Evolutionary conservation across 2,888 invertebrate species (phyloP).

Genomic region (Scotopteryx bipunctaria): DNA sequence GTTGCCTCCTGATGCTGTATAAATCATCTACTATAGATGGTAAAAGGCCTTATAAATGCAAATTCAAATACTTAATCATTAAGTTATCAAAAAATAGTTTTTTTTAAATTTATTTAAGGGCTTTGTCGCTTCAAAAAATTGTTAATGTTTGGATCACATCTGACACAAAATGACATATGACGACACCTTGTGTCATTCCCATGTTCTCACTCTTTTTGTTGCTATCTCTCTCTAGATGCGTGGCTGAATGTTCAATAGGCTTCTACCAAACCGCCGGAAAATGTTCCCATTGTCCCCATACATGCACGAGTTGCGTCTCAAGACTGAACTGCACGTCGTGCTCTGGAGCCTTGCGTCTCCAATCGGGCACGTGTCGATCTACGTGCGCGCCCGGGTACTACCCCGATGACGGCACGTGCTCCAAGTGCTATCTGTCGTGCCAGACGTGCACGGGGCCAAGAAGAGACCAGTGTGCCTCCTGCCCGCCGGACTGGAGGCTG

Average conservation of each 20-base stretch:
- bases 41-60: no score
- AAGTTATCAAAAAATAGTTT: no score
- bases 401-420: conserved; percentile 92
- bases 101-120: no score
- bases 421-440: conserved; percentile 92
- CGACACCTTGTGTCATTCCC: no score
- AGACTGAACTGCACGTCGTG: conserved; percentile 92
- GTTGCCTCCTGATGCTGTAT: no score
- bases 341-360: conserved; percentile 88
- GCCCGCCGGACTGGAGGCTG: conserved; percentile 90
- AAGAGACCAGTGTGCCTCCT: conserved; percentile 92
- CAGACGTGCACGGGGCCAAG: conserved; percentile 93
- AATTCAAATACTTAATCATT: no score
- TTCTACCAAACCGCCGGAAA: conserved; percentile 89
- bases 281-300: conserved; percentile 91
- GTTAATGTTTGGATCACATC: no score
- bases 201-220: neutral
- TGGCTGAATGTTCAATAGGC: conserved; percentile 90
- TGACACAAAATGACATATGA: neutral
- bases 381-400: conserved; percentile 92
- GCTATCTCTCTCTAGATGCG: conserved; percentile 63
- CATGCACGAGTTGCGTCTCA: conserved; percentile 90
- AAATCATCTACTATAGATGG: no score
- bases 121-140: no score
- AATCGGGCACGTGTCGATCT: conserved; percentile 92